A percentile compares a stretch with the other conserved stretches of the same genome.
Evolutionary conservation across 1,140 invertebrate genomes (phyloP).

Genomic region (Octopus bimaculoides): DNA sequence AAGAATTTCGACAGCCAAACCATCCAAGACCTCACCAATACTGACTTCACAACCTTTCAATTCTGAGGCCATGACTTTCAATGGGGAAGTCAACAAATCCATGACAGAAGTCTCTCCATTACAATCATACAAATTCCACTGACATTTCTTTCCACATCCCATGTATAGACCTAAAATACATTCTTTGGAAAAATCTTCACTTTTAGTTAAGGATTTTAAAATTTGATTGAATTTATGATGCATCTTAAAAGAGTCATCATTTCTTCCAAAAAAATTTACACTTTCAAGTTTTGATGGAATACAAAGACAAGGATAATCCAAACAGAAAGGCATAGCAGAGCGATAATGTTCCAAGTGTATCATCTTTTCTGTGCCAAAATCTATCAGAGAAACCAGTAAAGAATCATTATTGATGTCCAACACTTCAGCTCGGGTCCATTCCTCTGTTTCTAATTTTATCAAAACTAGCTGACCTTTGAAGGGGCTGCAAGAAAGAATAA

Average conservation of each 20-base stretch:
- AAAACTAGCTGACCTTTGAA: background rate
- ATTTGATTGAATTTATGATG: no score
- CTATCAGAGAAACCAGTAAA: constrained; percentile 15
- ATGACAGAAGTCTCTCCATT: no score
- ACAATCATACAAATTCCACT: no score
- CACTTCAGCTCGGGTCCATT: constrained; percentile 24
- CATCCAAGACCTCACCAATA: background rate
- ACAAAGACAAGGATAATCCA: background rate
- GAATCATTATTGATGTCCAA: background rate
- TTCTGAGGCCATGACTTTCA: background rate
- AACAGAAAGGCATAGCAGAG: constrained; percentile 7
- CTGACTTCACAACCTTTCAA: background rate
- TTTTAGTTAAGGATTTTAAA: no score
- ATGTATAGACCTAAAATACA: no score
- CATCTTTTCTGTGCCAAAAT: constrained; percentile 17
- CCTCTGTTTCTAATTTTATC: background rate
- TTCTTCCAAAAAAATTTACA: no score
- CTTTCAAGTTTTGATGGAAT: constrained; percentile 12
- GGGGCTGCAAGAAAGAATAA: background rate
- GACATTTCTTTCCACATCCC: no score
- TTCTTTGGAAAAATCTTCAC: no score
- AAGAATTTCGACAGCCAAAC: background rate
- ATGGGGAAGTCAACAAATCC: background rate
- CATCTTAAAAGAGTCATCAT: no score
- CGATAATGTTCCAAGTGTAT: constrained; percentile 11